Conservation (phyloP, 2,113 vertebrate genomes). For the Microcebus lehilahytsara region DNA sequence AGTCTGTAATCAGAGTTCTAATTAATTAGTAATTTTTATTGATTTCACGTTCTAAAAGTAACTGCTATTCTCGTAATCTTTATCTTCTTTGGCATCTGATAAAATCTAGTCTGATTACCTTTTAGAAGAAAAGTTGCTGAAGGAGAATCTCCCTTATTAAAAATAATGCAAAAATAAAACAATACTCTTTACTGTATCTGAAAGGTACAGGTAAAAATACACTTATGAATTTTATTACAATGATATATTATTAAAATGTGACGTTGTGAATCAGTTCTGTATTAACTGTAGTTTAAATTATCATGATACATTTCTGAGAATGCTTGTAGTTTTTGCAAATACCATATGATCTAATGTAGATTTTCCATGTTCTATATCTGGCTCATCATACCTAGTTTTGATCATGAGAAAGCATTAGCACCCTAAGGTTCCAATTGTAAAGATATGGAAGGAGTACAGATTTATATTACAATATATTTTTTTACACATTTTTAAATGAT, state of each 20-base stretch:
- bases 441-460: background rate
- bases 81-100: background rate
- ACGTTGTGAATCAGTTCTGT: background rate
- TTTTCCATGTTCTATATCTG: background rate
- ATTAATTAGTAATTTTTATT: conserved; percentile 47
- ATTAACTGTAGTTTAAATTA: background rate
- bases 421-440: background rate
- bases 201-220: background rate
- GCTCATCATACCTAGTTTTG: background rate
- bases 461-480: background rate
- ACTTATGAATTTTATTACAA: background rate
- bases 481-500: background rate
- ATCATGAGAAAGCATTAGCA: background rate
- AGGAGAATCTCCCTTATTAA: background rate
- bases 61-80: background rate
- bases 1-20: background rate
- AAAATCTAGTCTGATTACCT: background rate
- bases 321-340: background rate
- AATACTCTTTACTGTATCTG: background rate
- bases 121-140: background rate
- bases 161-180: background rate
- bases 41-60: conserved; percentile 6
- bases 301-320: background rate
- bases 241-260: background rate
- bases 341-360: background rate